A percentile compares a stretch with the other conserved stretches of the same genome.
phyloP scores from a whole-genome alignment of 2,113 vertebrate genomes.

The Psammodynastes pulverulentus region DNA sequence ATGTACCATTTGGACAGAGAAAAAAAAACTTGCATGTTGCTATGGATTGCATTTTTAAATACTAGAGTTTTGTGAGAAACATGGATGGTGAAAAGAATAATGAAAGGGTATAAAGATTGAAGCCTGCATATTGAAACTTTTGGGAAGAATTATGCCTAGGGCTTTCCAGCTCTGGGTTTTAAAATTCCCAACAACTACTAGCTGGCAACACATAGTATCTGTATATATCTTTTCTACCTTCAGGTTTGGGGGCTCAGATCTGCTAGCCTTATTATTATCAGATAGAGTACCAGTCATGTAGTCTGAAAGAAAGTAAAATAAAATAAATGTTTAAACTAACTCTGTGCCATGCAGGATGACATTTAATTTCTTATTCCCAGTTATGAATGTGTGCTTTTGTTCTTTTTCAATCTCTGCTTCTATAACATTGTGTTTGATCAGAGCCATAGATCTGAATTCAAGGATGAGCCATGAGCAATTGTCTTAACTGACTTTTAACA shows the following conservation, averaged over 20 bases:
- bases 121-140: slow-evolving; percentile 13
- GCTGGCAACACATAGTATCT: not conserved
- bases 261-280: not conserved
- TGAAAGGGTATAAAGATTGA: slow-evolving; percentile 42
- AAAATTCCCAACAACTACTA: not conserved
- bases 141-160: slow-evolving; percentile 4
- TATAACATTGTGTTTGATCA: not conserved
- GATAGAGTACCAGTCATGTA: not conserved
- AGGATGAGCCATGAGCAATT: not conserved
- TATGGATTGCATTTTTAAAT: not conserved
- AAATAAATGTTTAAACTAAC: slow-evolving; percentile 16
- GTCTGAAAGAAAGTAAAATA: not conserved
- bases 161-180: not conserved
- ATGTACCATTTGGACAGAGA: slow-evolving; percentile 31
- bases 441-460: not conserved
- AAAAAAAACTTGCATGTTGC: slow-evolving; percentile 12
- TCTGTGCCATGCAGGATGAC: not conserved
- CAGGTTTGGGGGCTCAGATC: not conserved
- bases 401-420: not conserved
- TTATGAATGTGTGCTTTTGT: not conserved
- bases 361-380: not conserved
- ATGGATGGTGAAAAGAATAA: slow-evolving; percentile 26
- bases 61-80: not conserved
- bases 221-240: not conserved
- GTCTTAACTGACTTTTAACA: not conserved